Evolutionary conservation across 1,140 invertebrate genomes (phyloP).

Genomic region (Steinernema khuongi): DNA sequence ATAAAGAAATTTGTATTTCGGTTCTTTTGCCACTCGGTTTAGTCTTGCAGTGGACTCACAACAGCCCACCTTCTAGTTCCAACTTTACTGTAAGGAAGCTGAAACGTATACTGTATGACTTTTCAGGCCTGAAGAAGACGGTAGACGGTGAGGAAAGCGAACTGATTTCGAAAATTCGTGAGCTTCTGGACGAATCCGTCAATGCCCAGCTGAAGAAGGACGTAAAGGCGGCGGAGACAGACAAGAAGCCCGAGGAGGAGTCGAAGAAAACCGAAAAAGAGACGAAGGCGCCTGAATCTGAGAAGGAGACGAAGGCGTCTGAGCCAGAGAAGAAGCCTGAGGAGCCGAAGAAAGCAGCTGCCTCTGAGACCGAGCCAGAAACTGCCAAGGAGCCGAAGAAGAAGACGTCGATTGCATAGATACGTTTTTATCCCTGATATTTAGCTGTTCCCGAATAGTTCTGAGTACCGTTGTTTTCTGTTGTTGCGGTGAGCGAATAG

Average conservation of each 20-base stretch:
- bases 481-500: background rate
- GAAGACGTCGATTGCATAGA: constrained; percentile 43
- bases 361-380: constrained; percentile 23
- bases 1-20: background rate
- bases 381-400: constrained; percentile 33
- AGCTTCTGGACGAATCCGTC: background rate
- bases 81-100: no score
- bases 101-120: background rate
- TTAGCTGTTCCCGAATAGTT: background rate
- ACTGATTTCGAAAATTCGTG: background rate
- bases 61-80: no score
- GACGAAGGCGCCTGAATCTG: constrained; percentile 19
- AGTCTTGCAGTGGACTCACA: no score
- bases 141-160: constrained; percentile 26
- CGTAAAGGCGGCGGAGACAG: background rate
- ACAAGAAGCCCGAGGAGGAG: background rate
- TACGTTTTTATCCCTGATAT: constrained; percentile 19
- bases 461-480: background rate
- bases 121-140: constrained; percentile 8
- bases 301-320: constrained; percentile 12
- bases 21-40: no score
- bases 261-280: constrained; percentile 3
- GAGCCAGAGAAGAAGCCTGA: background rate
- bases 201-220: no score
- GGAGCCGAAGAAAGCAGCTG: constrained; percentile 23